A percentile compares a stretch with the other conserved stretches of the same genome.
Evolutionary conservation across 2,888 invertebrate genomes (phyloP).

Genomic region (Cantharis lateralis): DNA sequence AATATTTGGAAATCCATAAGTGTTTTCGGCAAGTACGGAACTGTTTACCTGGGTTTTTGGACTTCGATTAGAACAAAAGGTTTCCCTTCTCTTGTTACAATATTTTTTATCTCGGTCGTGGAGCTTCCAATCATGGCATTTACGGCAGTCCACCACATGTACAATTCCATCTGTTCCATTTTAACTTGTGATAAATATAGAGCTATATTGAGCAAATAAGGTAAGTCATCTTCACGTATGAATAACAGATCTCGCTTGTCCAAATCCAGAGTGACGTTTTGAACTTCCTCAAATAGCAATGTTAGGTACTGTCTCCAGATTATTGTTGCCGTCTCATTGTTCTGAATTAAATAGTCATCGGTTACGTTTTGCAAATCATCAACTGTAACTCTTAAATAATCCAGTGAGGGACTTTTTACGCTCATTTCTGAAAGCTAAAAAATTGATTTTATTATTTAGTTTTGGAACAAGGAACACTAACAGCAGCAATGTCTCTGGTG

Average conservation of each 20-base stretch:
- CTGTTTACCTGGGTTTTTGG: constrained; percentile 12
- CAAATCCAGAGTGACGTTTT: constrained; percentile 59
- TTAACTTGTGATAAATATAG: constrained; percentile 61
- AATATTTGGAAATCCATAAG: neutral
- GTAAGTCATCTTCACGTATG: constrained; percentile 63
- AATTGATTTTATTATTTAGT: too few relatives aligned
- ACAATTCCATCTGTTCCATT: constrained; percentile 66
- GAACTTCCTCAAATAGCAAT: constrained; percentile 63
- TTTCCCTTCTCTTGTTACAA: constrained; percentile 3
- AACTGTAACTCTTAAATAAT: constrained; percentile 59
- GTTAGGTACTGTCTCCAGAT: constrained; percentile 72
- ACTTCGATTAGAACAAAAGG: neutral
- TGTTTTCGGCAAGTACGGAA: neutral
- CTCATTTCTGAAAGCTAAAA: neutral
- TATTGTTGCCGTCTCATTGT: constrained; percentile 55
- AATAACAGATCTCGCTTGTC: constrained; percentile 45
- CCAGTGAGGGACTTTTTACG: constrained; percentile 42
- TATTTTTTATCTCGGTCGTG: constrained; percentile 64
- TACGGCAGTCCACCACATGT: constrained; percentile 69
- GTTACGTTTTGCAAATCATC: constrained; percentile 68
- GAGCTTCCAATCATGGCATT: constrained; percentile 72
- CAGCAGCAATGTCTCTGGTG: constrained; percentile 61
- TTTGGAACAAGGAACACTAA: constrained; percentile 42
- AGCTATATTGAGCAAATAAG: constrained; percentile 67
- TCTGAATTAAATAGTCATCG: constrained; percentile 60